phyloP scores from a whole-genome alignment of 2,113 vertebrate species.

The Pycnonotus jocosus region DNA sequence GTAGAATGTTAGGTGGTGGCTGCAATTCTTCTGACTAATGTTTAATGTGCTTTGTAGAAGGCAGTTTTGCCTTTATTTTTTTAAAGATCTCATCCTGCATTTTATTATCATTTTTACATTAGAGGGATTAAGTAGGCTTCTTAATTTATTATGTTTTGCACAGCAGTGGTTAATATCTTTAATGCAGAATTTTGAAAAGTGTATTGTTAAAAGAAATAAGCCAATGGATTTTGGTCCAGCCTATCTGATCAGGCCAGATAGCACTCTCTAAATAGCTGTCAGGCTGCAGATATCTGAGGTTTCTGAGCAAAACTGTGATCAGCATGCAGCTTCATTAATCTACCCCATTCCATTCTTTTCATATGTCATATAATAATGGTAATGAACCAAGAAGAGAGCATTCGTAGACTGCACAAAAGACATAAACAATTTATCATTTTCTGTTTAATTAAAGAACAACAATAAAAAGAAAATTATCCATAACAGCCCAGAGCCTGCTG shows the following conservation, averaged over 20 bases:
- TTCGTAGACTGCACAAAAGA: constrained; percentile 44
- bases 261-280: neutral
- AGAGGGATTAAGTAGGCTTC: neutral
- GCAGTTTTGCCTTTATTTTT: neutral
- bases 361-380: constrained; percentile 45
- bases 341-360: constrained; percentile 35
- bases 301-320: neutral
- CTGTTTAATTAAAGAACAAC: constrained; percentile 62
- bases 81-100: neutral
- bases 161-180: neutral
- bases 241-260: neutral
- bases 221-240: neutral
- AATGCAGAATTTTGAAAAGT: neutral
- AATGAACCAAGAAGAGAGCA: constrained; percentile 62
- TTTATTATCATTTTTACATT: neutral
- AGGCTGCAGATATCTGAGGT: neutral
- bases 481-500: neutral
- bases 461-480: constrained; percentile 59
- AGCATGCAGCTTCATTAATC: constrained; percentile 33
- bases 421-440: constrained; percentile 67
- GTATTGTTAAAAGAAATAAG: neutral
- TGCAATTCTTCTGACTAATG: neutral
- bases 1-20: neutral
- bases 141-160: neutral
- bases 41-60: neutral